These are phyloP conservation scores for Hoplodrina ambigua DNA, from an alignment of 2,888 invertebrate species.

Conservation along the genomic window DNA sequence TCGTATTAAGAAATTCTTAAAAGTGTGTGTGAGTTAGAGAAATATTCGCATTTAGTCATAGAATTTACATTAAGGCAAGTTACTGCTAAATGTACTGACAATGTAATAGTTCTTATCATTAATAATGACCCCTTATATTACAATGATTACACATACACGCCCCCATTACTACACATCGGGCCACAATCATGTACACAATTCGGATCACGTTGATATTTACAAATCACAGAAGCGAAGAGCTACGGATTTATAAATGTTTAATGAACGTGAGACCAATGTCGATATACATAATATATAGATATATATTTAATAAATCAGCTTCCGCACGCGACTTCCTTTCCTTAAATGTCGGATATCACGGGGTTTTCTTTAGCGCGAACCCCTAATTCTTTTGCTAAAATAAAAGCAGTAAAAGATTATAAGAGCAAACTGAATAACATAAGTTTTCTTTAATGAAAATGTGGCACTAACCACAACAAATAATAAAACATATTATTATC, in stretches of 20 bases:
- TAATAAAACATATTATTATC: slow-evolving; percentile 51
- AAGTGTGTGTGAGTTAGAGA: background rate
- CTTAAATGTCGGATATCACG: too few relatives aligned
- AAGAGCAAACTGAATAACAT: background rate
- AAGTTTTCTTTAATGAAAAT: background rate
- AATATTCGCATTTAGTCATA: background rate
- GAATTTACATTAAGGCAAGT: background rate
- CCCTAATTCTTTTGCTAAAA: too few relatives aligned
- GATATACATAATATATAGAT: slow-evolving; percentile 6
- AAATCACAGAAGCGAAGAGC: slow-evolving; percentile 47
- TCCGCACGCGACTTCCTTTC: too few relatives aligned
- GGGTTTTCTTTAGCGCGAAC: too few relatives aligned
- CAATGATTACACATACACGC: slow-evolving; percentile 33
- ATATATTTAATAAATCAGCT: slow-evolving; percentile 3
- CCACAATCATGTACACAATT: slow-evolving; percentile 49
- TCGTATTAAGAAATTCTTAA: background rate
- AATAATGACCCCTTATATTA: slow-evolving; percentile 17
- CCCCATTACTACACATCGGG: slow-evolving; percentile 31
- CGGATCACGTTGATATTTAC: slow-evolving; percentile 61
- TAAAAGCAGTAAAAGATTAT: too few relatives aligned
- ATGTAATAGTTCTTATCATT: background rate
- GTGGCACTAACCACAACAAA: slow-evolving; percentile 37
- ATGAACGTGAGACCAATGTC: slow-evolving; percentile 54
- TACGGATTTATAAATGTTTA: slow-evolving; percentile 51
- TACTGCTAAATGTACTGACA: background rate